A percentile compares a stretch with the other conserved stretches of the same genome.
phyloP scores from a whole-genome alignment of 2,113 vertebrate species.

The Todiramphus chloris region DNA sequence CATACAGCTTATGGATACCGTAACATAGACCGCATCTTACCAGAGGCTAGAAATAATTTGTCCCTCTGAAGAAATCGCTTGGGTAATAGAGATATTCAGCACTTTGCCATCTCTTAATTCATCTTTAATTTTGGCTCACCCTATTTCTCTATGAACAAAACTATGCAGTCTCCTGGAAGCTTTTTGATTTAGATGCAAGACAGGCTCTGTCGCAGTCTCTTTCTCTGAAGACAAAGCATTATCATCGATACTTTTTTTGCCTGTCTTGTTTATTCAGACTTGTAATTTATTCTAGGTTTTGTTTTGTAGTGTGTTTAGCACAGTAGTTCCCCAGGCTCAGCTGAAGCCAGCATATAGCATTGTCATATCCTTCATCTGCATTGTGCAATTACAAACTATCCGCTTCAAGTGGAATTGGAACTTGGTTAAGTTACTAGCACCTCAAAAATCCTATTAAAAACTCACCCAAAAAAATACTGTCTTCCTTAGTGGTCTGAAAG shows the following conservation, averaged over 20 bases:
- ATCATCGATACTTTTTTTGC: neutral
- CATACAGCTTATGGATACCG: neutral
- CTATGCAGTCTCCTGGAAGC: neutral
- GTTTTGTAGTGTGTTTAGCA: neutral
- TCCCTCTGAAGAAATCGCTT: neutral
- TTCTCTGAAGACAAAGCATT: neutral
- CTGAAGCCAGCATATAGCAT: neutral
- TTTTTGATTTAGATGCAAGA: neutral
- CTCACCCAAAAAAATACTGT: neutral
- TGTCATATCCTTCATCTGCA: neutral
- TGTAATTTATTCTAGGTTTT: neutral
- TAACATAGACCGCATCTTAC: neutral
- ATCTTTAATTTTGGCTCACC: neutral
- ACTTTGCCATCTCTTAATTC: conserved; percentile 15
- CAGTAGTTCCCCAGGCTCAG: neutral
- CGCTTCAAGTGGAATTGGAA: neutral
- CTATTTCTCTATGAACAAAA: neutral
- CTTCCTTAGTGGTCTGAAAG: neutral
- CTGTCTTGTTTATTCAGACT: neutral
- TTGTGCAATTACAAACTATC: neutral
- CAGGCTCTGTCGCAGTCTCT: neutral
- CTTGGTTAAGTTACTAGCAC: neutral
- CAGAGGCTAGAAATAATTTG: neutral
- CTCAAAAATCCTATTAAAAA: neutral
- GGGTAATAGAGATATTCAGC: neutral